These are phyloP conservation scores for Steinernema feltiae DNA, from an alignment of 1,140 invertebrate species.

Conservation along the genomic window DNA sequence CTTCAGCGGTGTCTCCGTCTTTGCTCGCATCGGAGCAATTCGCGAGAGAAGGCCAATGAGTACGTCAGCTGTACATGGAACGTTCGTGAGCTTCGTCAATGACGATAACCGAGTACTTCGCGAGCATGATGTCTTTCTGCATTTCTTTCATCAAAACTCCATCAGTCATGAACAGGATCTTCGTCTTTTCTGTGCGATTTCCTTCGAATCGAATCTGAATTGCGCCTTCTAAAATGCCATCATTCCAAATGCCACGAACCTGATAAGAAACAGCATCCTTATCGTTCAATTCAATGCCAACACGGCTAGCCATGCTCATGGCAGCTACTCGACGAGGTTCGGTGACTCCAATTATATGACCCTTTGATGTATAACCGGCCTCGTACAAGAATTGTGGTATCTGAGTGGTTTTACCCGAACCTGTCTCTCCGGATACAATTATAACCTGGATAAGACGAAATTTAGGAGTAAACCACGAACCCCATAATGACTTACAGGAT, in stretches of 20 bases:
- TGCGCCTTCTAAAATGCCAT: constrained; percentile 19
- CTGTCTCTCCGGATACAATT: constrained; percentile 87
- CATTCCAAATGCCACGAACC: constrained; percentile 20
- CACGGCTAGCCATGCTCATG: constrained; percentile 87
- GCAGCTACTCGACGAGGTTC: constrained; percentile 94
- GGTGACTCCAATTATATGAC: constrained; percentile 83
- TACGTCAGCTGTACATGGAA: constrained; percentile 83
- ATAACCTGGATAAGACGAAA: constrained; percentile 42
- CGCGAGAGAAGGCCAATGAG: constrained; percentile 87
- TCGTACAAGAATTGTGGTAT: constrained; percentile 96
- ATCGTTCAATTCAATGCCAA: constrained; percentile 81
- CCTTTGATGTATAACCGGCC: constrained; percentile 76
- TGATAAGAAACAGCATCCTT: constrained; percentile 80
- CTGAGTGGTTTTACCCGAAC: constrained; percentile 88
- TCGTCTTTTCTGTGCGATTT: constrained; percentile 77
- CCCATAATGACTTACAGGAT: constrained; percentile 66
- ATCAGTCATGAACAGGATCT: constrained; percentile 99
- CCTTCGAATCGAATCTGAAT: constrained; percentile 84
- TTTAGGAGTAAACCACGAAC: not conserved
- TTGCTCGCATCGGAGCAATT: constrained; percentile 69
- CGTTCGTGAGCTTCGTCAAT: constrained; percentile 97
- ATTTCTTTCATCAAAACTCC: constrained; percentile 84
- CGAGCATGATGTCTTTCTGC: constrained; percentile 75
- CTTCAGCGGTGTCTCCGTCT: constrained; percentile 62
- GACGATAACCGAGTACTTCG: constrained; percentile 87